Evolutionary conservation across 2,888 invertebrate species (phyloP).

Genomic region (Caenorhabditis uteleia): DNA sequence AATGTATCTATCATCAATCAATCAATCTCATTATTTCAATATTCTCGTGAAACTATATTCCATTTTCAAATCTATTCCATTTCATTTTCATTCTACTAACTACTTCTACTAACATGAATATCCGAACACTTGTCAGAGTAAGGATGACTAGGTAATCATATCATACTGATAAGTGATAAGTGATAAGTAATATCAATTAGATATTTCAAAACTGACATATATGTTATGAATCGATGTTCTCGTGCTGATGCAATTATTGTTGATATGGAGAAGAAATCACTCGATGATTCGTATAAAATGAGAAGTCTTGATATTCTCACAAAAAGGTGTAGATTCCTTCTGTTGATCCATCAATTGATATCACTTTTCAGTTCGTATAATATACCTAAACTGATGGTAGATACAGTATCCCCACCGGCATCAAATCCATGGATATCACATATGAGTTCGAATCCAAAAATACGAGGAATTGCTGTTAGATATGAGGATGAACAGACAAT

Average conservation of each 20-base stretch:
- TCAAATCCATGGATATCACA: neutral
- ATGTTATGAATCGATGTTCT: slow-evolving; percentile 27
- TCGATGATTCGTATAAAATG: slow-evolving; percentile 24
- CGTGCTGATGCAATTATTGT: slow-evolving; percentile 27
- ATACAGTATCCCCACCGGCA: slow-evolving; percentile 10
- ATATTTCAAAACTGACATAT: slow-evolving; percentile 23
- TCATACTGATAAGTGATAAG: too few species aligned
- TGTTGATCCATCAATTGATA: neutral
- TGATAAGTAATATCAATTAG: slow-evolving; percentile 1
- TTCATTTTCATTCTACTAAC: slow-evolving; percentile 2
- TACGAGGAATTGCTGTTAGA: slow-evolving; percentile 9
- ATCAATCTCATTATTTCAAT: neutral
- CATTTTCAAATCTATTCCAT: neutral
- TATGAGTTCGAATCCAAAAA: slow-evolving; percentile 2
- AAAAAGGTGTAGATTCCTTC: slow-evolving; percentile 7
- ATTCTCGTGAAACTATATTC: neutral
- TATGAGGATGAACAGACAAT: slow-evolving; percentile 2
- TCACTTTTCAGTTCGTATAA: slow-evolving; percentile 8
- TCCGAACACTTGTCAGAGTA: slow-evolving; percentile 19
- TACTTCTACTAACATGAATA: slow-evolving; percentile 9
- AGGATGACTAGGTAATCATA: slow-evolving; percentile 16
- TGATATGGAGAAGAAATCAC: slow-evolving; percentile 21
- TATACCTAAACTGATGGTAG: slow-evolving; percentile 19
- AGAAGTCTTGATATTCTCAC: slow-evolving; percentile 11
- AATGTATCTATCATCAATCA: neutral